Evolutionary conservation across 2,888 invertebrate genomes (phyloP), one percentile per base, ranked within the genome.

Genomic region (Tromatobia lineatoria): DNA sequence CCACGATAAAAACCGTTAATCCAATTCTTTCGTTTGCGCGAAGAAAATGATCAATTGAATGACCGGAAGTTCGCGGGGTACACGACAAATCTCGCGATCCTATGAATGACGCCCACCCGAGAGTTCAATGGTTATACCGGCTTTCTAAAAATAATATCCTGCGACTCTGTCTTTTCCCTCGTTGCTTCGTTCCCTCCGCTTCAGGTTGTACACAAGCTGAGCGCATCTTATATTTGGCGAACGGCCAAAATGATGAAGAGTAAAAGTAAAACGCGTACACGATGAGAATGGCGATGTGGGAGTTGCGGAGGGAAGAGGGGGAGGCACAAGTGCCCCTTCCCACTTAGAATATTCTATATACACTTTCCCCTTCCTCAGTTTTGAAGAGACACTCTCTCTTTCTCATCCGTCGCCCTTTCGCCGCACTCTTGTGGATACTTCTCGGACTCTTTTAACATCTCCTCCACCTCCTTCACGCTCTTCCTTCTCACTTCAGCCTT

Each of bases 51-150:
- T 29, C n/a, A 25, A 81, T 18, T 23, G 64, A 80, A 69, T 80
- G 52, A 81, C 81, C 80, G 80, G 81, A 78, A 69, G 77, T 61
- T 61, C 34, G 54, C 7, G 57, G 15, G 47, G 38, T 61, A 34
- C 18, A 42, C 61, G 29, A 54, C 67, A 59, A 80, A 69, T 61
- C 80, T 82, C 75, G 23, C 71, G 66, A 66, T 78, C 76, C 81
- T 83, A 85, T 88, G 86, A 88, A 87, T 88, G 86, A 87, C 85
- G 76, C 85, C 88, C 83, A 87, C 84, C 86, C 71, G 73, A 83
- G 80, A 80, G 83, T 82, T 88, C 83, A 85, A 86, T 83, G 86
- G 85, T 81, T 82, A 80, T 82, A 85, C 71, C 71, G 29, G 69
- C 34, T 74, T 64, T 83, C 86, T 88, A 87, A 88, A 87, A 87